Evolutionary conservation across 1,140 invertebrate species (phyloP).

Genomic region (Augochlora pura): DNA sequence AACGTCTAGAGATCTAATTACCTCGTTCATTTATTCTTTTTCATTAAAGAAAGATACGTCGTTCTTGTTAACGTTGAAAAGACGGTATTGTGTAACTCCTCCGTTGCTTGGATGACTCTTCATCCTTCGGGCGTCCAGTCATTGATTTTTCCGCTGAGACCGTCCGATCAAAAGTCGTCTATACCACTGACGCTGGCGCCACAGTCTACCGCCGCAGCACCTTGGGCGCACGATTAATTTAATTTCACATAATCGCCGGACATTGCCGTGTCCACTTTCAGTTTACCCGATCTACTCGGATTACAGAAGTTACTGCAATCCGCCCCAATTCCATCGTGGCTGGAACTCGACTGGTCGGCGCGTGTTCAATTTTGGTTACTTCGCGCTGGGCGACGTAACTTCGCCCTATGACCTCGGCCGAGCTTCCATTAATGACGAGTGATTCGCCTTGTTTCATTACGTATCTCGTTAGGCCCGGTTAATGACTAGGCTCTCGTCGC

Average conservation of each 20-base stretch:
- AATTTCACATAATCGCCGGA: constrained; percentile 1
- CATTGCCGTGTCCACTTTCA: not conserved
- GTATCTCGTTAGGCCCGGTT: constrained; percentile 11
- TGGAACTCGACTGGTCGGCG: not conserved
- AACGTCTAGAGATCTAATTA: no score
- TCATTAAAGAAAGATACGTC: no score
- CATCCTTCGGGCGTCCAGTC: not conserved
- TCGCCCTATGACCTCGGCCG: not conserved
- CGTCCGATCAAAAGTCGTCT: not conserved
- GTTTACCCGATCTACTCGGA: not conserved
- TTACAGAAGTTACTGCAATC: not conserved
- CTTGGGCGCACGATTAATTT: not conserved
- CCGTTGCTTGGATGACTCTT: not conserved
- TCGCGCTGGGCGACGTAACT: no score
- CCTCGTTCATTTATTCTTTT: no score
- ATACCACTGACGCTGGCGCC: not conserved
- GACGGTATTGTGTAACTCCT: no score
- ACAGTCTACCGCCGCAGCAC: not conserved
- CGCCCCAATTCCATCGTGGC: not conserved
- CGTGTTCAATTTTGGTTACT: constrained; percentile 1
- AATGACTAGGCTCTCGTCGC: not conserved
- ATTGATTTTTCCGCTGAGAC: constrained; percentile 2
- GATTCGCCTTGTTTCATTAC: constrained; percentile 27
- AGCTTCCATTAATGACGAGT: constrained; percentile 1
- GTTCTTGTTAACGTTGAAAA: no score